Evolutionary conservation across 2,888 invertebrate species (phyloP).

Genomic region (Drosophila dives): DNA sequence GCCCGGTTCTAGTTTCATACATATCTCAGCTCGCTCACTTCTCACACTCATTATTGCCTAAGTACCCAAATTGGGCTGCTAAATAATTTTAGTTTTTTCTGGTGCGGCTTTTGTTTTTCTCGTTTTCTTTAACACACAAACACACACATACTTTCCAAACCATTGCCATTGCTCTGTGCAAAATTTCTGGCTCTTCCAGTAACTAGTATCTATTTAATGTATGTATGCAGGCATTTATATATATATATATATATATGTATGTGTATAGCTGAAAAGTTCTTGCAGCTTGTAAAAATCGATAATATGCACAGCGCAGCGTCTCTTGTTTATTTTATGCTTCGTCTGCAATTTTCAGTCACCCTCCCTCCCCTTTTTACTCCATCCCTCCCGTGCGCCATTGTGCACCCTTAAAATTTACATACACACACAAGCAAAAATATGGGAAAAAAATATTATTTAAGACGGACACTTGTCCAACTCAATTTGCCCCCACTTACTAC

Average conservation of each 20-base stretch:
- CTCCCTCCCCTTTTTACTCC: slow-evolving; percentile 10
- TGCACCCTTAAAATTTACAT: slow-evolving; percentile 34
- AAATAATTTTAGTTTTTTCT: slow-evolving; percentile 16
- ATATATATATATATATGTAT: slow-evolving; percentile 20
- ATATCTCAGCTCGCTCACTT: slow-evolving; percentile 4
- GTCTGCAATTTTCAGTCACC: slow-evolving; percentile 77
- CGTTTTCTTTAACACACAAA: slow-evolving; percentile 5
- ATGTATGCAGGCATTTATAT: slow-evolving; percentile 31
- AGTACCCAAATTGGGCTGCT: slow-evolving; percentile 9
- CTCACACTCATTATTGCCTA: slow-evolving; percentile 2
- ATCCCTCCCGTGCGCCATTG: background rate
- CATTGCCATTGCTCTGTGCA: slow-evolving; percentile 45
- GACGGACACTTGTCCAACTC: slow-evolving; percentile 43
- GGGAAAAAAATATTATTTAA: slow-evolving; percentile 42
- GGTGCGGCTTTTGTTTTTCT: slow-evolving; percentile 26
- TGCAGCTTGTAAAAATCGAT: slow-evolving; percentile 75
- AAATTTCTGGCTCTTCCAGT: slow-evolving; percentile 26
- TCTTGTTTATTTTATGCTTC: slow-evolving; percentile 81
- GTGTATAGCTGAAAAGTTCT: slow-evolving; percentile 63
- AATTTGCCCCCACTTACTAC: background rate
- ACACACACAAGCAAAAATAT: slow-evolving; percentile 21
- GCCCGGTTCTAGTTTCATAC: slow-evolving; percentile 28
- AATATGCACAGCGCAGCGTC: slow-evolving; percentile 65
- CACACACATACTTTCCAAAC: slow-evolving; percentile 36
- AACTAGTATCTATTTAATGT: slow-evolving; percentile 25